Percentiles rank a stretch among this genome's conserved stretches.
Conservation (phyloP, 2,113 vertebrate species). For the Syngnathus scovelli region DNA sequence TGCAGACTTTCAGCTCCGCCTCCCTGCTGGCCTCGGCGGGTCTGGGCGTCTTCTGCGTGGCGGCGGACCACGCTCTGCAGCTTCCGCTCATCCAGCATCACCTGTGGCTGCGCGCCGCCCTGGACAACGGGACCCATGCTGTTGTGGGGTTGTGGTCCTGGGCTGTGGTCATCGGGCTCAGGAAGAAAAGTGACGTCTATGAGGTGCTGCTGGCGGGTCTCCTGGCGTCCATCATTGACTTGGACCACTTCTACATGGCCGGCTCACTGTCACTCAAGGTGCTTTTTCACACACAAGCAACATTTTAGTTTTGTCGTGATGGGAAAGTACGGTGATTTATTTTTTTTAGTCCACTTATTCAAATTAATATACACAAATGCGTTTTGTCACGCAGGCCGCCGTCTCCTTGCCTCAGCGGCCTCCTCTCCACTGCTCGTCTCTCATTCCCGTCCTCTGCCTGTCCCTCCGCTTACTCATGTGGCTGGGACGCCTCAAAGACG, state of each 20-base stretch:
- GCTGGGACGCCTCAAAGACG: slow-evolving; percentile 84
- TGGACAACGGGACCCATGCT: slow-evolving; percentile 84
- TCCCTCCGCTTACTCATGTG: slow-evolving; percentile 83
- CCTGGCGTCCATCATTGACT: slow-evolving; percentile 85
- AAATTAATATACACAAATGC: neutral
- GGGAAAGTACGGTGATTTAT: no score
- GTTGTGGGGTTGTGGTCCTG: slow-evolving; percentile 92
- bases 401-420: slow-evolving; percentile 83
- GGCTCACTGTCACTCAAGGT: slow-evolving; percentile 90
- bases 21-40: slow-evolving; percentile 82
- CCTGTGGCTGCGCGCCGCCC: slow-evolving; percentile 81
- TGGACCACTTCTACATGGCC: slow-evolving; percentile 90
- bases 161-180: slow-evolving; percentile 85
- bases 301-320: neutral
- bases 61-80: slow-evolving; percentile 79
- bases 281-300: slow-evolving; percentile 21
- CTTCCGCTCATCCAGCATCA: slow-evolving; percentile 79
- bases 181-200: slow-evolving; percentile 86
- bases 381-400: slow-evolving; percentile 73
- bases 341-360: no score
- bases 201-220: slow-evolving; percentile 87
- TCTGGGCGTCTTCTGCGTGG: slow-evolving; percentile 83
- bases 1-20: slow-evolving; percentile 84
- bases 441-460: slow-evolving; percentile 82
- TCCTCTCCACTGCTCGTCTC: slow-evolving; percentile 87